Evolutionary conservation across 2,113 vertebrate genomes (phyloP).

Genomic region (Meleagris gallopavo): DNA sequence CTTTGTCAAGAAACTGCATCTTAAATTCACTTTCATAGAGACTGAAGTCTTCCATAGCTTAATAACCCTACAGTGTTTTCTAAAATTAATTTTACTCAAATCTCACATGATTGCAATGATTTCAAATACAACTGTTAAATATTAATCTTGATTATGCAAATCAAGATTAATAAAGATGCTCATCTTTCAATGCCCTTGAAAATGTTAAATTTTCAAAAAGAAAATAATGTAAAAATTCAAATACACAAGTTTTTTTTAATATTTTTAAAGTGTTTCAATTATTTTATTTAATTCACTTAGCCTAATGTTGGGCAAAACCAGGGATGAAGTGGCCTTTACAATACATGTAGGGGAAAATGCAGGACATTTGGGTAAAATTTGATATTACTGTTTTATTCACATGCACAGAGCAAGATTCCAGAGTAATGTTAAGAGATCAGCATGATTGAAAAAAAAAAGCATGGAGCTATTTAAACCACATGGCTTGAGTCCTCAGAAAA

Average conservation of each 20-base stretch:
- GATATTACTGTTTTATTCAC: background rate
- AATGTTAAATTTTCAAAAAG: background rate
- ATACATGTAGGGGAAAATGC: background rate
- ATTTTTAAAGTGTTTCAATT: background rate
- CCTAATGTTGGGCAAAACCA: background rate
- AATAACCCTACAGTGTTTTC: background rate
- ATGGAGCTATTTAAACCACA: background rate
- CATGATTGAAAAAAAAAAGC: background rate
- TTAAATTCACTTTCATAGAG: background rate
- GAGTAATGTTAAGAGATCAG: background rate
- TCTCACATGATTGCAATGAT: background rate
- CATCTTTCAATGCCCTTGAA: background rate
- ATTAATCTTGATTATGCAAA: background rate
- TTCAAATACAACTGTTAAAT: background rate
- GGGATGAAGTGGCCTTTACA: background rate
- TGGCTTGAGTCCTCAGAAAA: background rate
- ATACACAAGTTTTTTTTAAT: background rate
- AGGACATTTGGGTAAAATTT: background rate
- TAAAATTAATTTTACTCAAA: background rate
- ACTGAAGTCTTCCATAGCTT: background rate
- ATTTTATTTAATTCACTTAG: background rate
- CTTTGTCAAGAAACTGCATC: background rate
- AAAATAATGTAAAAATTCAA: background rate
- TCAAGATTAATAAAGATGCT: too few relatives aligned
- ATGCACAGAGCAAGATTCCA: background rate